Percentiles rank a stretch among this genome's conserved stretches.
Conservation (phyloP, 2,888 invertebrate genomes). For the Leptinotarsa haldemani region DNA sequence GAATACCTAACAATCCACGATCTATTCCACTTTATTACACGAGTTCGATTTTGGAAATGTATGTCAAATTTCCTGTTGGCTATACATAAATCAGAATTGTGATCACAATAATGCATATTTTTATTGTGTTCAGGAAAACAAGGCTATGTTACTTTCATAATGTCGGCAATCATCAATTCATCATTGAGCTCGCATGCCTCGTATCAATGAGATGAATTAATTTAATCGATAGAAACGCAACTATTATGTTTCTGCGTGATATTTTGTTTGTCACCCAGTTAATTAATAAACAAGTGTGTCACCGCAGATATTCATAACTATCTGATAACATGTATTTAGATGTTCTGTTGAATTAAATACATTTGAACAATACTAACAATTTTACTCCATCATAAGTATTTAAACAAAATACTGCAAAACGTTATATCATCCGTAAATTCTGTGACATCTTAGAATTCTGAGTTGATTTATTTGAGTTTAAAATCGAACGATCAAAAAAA, state of each 20-base stretch:
- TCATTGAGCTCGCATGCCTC: not conserved
- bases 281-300: not conserved
- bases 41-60: conserved; percentile 7
- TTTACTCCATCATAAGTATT: no score
- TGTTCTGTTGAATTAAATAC: not conserved
- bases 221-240: not conserved
- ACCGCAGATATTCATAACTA: not conserved
- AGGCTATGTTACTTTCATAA: not conserved
- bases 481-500: no score
- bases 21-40: conserved; percentile 12
- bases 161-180: not conserved
- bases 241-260: not conserved
- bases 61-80: conserved; percentile 19
- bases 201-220: not conserved
- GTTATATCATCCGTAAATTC: no score
- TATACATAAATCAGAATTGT: not conserved
- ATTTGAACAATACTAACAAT: no score
- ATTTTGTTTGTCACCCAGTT: not conserved
- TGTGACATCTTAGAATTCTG: no score
- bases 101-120: not conserved
- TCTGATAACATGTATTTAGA: not conserved
- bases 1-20: not conserved
- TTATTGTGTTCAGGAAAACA: conserved; percentile 1
- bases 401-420: no score
- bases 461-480: no score